Conservation (phyloP, 2,888 invertebrate species). For the Psylliodes chrysocephalus region DNA sequence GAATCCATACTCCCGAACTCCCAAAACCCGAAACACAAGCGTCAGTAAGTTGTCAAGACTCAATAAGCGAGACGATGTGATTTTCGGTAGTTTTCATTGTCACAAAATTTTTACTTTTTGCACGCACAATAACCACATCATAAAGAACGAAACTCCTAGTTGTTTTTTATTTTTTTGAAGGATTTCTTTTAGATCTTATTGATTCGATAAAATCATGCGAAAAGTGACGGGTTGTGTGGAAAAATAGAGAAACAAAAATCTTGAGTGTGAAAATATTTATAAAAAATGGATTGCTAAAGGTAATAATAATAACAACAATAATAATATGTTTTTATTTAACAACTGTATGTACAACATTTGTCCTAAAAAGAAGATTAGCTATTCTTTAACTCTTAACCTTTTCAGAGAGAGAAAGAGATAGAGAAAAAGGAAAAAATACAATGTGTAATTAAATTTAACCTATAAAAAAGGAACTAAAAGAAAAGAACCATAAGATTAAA, state of each 20-base stretch:
- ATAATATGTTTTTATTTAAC: no score
- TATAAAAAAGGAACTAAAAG: no score
- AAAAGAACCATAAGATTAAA: no score
- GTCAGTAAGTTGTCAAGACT: slow-evolving; percentile 29
- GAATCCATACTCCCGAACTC: slow-evolving; percentile 29
- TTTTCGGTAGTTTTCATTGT: slow-evolving; percentile 5
- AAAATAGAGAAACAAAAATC: neutral
- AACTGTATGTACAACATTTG: no score
- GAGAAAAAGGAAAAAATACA: no score
- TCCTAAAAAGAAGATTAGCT: no score
- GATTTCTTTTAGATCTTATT: slow-evolving; percentile 7
- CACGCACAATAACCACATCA: slow-evolving; percentile 37
- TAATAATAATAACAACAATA: no score
- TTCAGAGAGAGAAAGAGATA: no score
- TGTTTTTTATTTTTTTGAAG: slow-evolving; percentile 15
- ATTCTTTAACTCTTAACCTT: no score
- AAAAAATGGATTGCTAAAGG: neutral
- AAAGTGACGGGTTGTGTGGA: no score
- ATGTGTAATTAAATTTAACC: no score
- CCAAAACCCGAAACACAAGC: slow-evolving; percentile 5
- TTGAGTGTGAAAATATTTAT: neutral
- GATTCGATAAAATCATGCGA: no score
- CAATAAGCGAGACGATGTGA: slow-evolving; percentile 29
- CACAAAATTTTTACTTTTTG: slow-evolving; percentile 29
- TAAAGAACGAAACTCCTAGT: slow-evolving; percentile 1